Percentiles rank a stretch among this genome's conserved stretches.
These are phyloP conservation scores for Pogonognathellus flavescens DNA, from an alignment of 1,140 invertebrate species.

Conservation along the genomic window DNA sequence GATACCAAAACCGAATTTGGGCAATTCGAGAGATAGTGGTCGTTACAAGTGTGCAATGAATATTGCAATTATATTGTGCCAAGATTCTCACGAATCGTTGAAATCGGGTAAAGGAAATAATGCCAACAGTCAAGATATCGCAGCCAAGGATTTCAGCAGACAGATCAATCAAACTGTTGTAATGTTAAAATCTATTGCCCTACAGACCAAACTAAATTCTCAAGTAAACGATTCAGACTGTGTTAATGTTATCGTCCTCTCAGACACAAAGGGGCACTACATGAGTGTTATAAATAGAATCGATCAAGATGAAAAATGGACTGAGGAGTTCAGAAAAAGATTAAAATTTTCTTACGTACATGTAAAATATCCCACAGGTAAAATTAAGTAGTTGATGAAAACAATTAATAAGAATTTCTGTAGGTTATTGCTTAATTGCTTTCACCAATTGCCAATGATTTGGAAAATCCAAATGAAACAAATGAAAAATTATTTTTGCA, in stretches of 20 bases:
- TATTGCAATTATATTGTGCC: slow-evolving; percentile 38
- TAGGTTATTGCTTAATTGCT: too few species aligned
- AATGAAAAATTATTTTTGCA: not conserved
- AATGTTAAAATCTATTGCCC: slow-evolving; percentile 62
- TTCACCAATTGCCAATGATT: too few species aligned
- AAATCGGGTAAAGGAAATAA: not conserved
- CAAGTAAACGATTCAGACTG: slow-evolving; percentile 11
- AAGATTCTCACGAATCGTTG: not conserved
- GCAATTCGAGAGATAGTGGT: not conserved
- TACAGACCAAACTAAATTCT: slow-evolving; percentile 40
- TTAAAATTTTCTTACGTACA: slow-evolving; percentile 52
- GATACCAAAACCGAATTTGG: not conserved
- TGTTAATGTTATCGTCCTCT: slow-evolving; percentile 59
- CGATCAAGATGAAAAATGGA: slow-evolving; percentile 57
- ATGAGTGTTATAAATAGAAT: slow-evolving; percentile 53
- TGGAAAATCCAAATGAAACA: not conserved
- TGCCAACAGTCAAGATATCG: not conserved
- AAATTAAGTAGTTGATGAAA: too few species aligned
- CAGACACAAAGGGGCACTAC: slow-evolving; percentile 54
- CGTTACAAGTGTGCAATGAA: not conserved
- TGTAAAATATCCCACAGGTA: slow-evolving; percentile 61
- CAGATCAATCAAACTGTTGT: slow-evolving; percentile 65
- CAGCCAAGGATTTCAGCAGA: slow-evolving; percentile 60
- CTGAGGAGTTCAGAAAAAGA: slow-evolving; percentile 15
- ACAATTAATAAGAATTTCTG: too few species aligned